These are phyloP conservation scores for Pelosia muscerda DNA, from an alignment of 2,888 invertebrate genomes.

Conservation along the genomic window DNA sequence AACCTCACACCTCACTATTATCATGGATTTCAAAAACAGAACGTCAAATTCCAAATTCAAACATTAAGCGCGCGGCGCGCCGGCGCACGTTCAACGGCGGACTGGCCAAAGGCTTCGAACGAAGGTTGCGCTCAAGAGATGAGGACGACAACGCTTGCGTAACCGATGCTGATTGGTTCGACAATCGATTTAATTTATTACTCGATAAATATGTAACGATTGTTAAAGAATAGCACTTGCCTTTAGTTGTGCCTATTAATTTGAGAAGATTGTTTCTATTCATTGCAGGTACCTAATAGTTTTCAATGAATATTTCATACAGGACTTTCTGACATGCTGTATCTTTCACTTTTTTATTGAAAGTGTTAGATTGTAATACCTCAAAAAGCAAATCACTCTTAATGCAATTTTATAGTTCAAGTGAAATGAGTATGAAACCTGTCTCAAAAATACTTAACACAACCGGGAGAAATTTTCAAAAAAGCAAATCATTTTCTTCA, in stretches of 20 bases:
- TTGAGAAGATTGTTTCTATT: slow-evolving; percentile 10
- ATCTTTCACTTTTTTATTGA: slow-evolving; percentile 14
- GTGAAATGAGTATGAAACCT: background rate
- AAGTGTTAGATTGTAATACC: background rate
- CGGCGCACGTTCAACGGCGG: slow-evolving; percentile 68
- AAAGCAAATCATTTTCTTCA: slow-evolving; percentile 22
- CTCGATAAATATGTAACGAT: slow-evolving; percentile 41
- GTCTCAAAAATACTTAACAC: background rate
- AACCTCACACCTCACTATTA: slow-evolving; percentile 62
- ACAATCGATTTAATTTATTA: slow-evolving; percentile 46
- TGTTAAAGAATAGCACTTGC: slow-evolving; percentile 25
- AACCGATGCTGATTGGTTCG: slow-evolving; percentile 54
- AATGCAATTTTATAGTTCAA: background rate
- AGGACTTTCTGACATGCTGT: slow-evolving; percentile 6
- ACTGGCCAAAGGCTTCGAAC: slow-evolving; percentile 70
- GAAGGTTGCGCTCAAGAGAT: slow-evolving; percentile 68
- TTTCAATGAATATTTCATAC: slow-evolving; percentile 12
- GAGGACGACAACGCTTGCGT: slow-evolving; percentile 59
- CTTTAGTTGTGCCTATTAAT: slow-evolving; percentile 30
- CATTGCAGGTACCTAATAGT: background rate
- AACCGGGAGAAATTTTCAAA: background rate
- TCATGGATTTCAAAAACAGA: slow-evolving; percentile 42
- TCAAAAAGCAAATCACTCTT: background rate
- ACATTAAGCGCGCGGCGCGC: slow-evolving; percentile 71
- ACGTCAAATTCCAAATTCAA: slow-evolving; percentile 34